Conservation (phyloP, 2,888 invertebrate species). For the Eilema griseolum region DNA sequence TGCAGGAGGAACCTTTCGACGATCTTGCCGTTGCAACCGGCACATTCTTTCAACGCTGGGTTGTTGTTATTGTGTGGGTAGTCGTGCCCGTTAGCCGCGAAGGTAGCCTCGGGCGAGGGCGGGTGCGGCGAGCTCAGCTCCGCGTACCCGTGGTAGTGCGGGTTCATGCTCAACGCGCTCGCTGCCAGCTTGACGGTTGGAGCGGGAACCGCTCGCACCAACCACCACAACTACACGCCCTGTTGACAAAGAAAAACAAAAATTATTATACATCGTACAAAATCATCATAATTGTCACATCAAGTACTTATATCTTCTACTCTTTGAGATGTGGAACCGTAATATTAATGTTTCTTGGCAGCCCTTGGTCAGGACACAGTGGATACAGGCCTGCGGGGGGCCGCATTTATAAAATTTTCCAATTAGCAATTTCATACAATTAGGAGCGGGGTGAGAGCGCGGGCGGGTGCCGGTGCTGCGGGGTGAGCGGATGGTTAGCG, state of each 20-base stretch:
- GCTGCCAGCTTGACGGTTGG: conserved; percentile 94
- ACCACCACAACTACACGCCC: conserved; percentile 86
- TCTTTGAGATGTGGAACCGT: conserved; percentile 60
- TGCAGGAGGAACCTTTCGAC: conserved; percentile 96
- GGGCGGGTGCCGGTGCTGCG: conserved; percentile 48
- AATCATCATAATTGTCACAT: too few relatives aligned
- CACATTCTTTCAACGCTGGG: conserved; percentile 92
- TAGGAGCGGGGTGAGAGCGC: conserved; percentile 74
- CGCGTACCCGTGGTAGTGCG: conserved; percentile 95
- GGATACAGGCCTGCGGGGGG: conserved; percentile 76
- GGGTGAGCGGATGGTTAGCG: conserved; percentile 57
- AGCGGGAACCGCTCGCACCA: conserved; percentile 84
- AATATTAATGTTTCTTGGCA: conserved; percentile 65
- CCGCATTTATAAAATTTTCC: conserved; percentile 86
- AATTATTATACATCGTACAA: conserved; percentile 8
- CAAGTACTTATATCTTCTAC: too few relatives aligned
- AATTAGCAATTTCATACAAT: conserved; percentile 87
- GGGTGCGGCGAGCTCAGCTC: conserved; percentile 93
- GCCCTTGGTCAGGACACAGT: conserved; percentile 59
- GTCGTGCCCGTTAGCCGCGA: conserved; percentile 88
- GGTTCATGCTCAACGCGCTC: conserved; percentile 95
- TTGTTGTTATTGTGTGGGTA: conserved; percentile 88
- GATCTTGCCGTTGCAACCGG: conserved; percentile 97
- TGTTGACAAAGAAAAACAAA: conserved; percentile 59
- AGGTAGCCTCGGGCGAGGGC: conserved; percentile 91